These are phyloP conservation scores for Megalopta genalis DNA, from an alignment of 1,140 invertebrate genomes.

Conservation along the genomic window DNA sequence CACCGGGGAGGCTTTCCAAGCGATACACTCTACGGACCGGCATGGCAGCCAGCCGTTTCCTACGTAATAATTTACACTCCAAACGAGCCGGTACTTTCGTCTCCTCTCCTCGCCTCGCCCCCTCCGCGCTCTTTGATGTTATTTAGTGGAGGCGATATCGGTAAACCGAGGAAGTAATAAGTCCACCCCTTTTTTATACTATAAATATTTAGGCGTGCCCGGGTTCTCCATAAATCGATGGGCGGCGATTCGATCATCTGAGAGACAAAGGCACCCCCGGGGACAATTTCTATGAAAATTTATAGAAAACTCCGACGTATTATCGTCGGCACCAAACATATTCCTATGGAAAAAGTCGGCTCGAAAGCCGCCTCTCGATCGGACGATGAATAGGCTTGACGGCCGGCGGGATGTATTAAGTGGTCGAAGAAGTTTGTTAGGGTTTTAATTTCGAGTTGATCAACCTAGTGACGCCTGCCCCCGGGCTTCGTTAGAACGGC, in stretches of 20 bases:
- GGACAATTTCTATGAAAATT: slow-evolving; percentile 43
- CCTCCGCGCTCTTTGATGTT: slow-evolving; percentile 49
- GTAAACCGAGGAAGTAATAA: slow-evolving; percentile 51
- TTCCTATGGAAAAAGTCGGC: background rate
- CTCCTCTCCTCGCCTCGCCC: background rate
- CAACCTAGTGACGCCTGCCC: too few species aligned
- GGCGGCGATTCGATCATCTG: slow-evolving; percentile 18
- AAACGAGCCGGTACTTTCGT: slow-evolving; percentile 56
- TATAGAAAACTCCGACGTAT: slow-evolving; percentile 43
- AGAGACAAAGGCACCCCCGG: background rate
- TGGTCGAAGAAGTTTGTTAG: background rate
- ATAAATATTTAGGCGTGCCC: slow-evolving; percentile 45
- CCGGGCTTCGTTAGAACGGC: too few species aligned
- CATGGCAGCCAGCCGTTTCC: slow-evolving; percentile 32
- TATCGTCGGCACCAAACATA: slow-evolving; percentile 1
- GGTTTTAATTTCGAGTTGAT: background rate
- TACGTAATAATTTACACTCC: slow-evolving; percentile 61
- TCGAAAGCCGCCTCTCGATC: background rate
- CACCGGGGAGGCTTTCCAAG: slow-evolving; percentile 54
- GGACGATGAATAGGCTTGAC: too few species aligned
- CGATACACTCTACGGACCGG: slow-evolving; percentile 32
- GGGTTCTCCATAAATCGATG: slow-evolving; percentile 39
- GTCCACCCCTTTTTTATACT: slow-evolving; percentile 39
- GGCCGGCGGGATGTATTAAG: background rate
- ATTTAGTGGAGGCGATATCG: slow-evolving; percentile 46